Evolutionary conservation across 2,888 invertebrate species (phyloP), one percentile per base, ranked within the genome.

Genomic region (Dendrolimus houi): DNA sequence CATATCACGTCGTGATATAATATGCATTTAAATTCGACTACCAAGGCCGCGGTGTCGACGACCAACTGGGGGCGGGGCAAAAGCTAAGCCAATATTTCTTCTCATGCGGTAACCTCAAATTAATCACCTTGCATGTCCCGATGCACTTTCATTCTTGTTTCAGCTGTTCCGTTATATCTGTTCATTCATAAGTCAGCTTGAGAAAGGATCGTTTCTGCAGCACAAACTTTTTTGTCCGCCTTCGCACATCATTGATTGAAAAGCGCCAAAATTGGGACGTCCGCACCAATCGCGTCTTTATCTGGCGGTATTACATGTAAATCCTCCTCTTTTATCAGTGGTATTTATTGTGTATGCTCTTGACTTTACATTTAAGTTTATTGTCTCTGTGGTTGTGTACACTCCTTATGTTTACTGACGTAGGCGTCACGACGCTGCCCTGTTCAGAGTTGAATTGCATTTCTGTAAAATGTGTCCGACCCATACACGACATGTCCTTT

Each of bases 71-170:
- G 84, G 83, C 83, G 83, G 82, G 77, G 77, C 81, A 64, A 66
- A 71, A 72, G 66, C 73, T 78, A 77, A 77, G 78, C 81, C 85
- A 82, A 81, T 79, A 83, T 76, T 72, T 77, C 72, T 73, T 74
- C 79, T 66, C 80, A 83, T 83, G 83, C 83, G 85, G 82, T 77
- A 77, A 77, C 74, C 77, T 79, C 70, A 74, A 82, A 83, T 83
- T 84, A 81, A 86, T 81, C 78, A 82, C 74, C 76, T 72, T 80
- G 79, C 79, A 83, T 62, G 72, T 69, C 68, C 70, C 66, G 73
- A 83, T 87, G 87, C 86, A 86, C 85, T 86, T 83, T 87, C 87
- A 75, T 80, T 87, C 82, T 87, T 81, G 69, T 73, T 82, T 74
- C 69, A 71, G 64, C 61, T 65, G 71, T 70, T 64, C 73, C 74